A percentile compares a stretch with the other conserved stretches of the same genome.
phyloP scores from a whole-genome alignment of 2,888 invertebrate species.

The Hesperia comma region DNA sequence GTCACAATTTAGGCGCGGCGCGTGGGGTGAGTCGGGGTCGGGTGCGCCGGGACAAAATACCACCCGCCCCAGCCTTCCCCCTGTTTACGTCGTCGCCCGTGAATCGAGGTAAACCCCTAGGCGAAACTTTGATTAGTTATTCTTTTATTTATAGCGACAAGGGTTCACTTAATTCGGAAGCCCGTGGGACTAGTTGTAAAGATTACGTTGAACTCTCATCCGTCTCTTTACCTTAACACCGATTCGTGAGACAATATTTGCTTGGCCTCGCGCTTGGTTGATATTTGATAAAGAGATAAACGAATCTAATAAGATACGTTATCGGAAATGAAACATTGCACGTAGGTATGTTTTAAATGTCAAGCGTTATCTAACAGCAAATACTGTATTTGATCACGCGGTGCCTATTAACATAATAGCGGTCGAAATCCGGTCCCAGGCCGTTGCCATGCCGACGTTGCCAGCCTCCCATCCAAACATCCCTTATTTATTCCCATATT shows the following conservation, averaged over 20 bases:
- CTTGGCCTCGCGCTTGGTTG: background rate
- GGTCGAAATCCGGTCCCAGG: slow-evolving; percentile 57
- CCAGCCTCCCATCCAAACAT: slow-evolving; percentile 54
- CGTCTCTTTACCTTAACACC: slow-evolving; percentile 10
- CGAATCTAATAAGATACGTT: slow-evolving; percentile 43
- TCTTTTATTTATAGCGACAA: slow-evolving; percentile 64
- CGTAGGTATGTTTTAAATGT: slow-evolving; percentile 39
- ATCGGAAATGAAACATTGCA: slow-evolving; percentile 41
- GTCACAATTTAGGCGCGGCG: slow-evolving; percentile 67
- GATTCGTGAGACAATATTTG: slow-evolving; percentile 15
- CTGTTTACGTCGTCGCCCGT: slow-evolving; percentile 70
- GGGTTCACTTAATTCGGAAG: slow-evolving; percentile 51
- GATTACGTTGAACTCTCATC: background rate
- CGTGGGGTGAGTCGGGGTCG: slow-evolving; percentile 42
- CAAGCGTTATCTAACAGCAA: slow-evolving; percentile 45
- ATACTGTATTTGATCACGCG: slow-evolving; percentile 44
- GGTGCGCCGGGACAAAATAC: slow-evolving; percentile 41
- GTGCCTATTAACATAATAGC: slow-evolving; percentile 45
- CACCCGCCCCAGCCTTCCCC: slow-evolving; percentile 53
- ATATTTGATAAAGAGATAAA: slow-evolving; percentile 40
- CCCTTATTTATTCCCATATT: slow-evolving; percentile 49
- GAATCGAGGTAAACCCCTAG: slow-evolving; percentile 62
- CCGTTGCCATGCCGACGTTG: slow-evolving; percentile 61
- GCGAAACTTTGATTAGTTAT: slow-evolving; percentile 71
- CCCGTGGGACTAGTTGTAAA: slow-evolving; percentile 36